Evolutionary conservation across 2,888 invertebrate species (phyloP).

Genomic region (Cheilosia vulpina): DNA sequence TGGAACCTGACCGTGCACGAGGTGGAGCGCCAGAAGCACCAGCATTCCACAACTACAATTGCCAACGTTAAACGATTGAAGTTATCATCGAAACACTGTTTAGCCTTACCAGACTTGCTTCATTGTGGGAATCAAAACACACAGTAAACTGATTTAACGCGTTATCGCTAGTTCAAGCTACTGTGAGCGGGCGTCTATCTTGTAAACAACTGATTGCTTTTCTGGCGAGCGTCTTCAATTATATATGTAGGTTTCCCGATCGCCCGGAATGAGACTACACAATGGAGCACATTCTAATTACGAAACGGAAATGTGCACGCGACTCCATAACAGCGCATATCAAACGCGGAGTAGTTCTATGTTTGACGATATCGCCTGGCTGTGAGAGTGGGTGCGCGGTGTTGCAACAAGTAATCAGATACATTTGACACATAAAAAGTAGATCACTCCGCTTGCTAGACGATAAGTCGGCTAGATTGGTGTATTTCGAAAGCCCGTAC

Average conservation of each 20-base stretch:
- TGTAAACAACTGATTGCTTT: constrained; percentile 59
- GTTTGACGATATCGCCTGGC: background rate
- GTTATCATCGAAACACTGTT: background rate
- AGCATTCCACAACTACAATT: constrained; percentile 44
- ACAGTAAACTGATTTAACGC: constrained; percentile 27
- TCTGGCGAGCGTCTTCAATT: constrained; percentile 35
- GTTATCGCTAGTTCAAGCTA: constrained; percentile 32
- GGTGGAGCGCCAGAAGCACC: constrained; percentile 32
- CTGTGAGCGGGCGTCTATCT: constrained; percentile 48
- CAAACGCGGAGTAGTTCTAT: constrained; percentile 5
- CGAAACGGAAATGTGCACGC: constrained; percentile 27
- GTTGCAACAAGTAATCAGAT: constrained; percentile 40
- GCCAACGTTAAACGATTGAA: background rate
- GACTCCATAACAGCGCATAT: constrained; percentile 32
- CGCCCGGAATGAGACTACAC: background rate
- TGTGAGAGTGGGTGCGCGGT: background rate
- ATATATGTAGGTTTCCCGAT: constrained; percentile 37
- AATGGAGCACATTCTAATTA: constrained; percentile 39
- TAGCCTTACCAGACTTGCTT: constrained; percentile 56
- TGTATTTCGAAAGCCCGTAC: constrained; percentile 6
- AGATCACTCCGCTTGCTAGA: background rate
- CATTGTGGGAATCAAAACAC: constrained; percentile 29
- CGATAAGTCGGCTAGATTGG: background rate
- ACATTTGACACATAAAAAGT: constrained; percentile 20
- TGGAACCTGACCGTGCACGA: constrained; percentile 85